Base-by-base conservation (phyloP, 2,113 vertebrate genomes). In the Phylloscopus whistleri region DNA sequence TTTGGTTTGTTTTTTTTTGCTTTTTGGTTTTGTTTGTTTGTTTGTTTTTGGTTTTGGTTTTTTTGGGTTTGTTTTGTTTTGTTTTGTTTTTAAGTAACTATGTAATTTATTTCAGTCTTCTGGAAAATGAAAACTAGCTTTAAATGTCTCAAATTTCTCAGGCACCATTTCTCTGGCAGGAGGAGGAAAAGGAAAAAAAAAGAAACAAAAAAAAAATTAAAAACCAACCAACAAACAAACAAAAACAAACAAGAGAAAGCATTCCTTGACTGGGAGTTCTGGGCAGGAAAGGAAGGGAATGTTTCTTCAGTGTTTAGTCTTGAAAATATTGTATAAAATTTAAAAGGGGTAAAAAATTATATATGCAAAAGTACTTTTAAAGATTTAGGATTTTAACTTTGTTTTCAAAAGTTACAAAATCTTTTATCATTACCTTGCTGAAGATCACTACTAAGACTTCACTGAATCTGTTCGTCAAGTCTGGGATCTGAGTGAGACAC, bases 121-220 rank as follows among this genome's bases (percentile, higher is more conserved):
- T 9, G n/a, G 17, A 48, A 69, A 69, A 87, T 48, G 4, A 51
- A 64, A 87, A 55, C 15, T 59, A 49, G 3, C 13, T 59, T 87
- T 55, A 80, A 89, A 59, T 6, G 1, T 2, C 24, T 35, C 21
- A 37, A 3, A 49, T 51, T 59, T 80, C 39, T 68, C 39, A 55
- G 37, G 11, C 2, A 27, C 4, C 1, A 10, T 55, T 81, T 55
- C 3, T 2, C 6, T 16, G 11, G 4, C 2, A 9, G 4, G 27
- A 11, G 13, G 3, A 1, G 2, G 1, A 5, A 5, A 16, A 12
- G 2, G 10, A 6, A 62, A 62, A 9, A 52, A 59, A 37, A 10
- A 26, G 5, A 56, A 15, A 5, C 2, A 19, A 33, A 9, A 2
- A 33, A 46, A 23, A 2, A n/a, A n/a, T n/a, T n/a, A 22, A 19